These are phyloP conservation scores for Eudasyphora cyanicolor DNA, from an alignment of 2,888 invertebrate species.

Conservation along the genomic window DNA sequence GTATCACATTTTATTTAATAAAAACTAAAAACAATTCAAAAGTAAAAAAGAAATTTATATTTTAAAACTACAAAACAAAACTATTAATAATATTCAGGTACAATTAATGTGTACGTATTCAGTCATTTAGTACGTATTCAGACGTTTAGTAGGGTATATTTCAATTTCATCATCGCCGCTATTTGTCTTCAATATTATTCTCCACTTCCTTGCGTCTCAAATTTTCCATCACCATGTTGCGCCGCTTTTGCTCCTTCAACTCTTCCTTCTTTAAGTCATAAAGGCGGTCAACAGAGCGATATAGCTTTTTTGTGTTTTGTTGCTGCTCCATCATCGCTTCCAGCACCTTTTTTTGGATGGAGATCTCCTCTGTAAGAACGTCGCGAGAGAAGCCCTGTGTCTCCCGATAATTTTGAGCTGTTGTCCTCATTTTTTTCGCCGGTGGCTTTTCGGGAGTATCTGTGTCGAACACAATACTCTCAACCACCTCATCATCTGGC, in stretches of 20 bases:
- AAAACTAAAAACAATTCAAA: too few species aligned
- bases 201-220: constrained; percentile 46
- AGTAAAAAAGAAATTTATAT: too few species aligned
- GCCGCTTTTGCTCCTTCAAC: constrained; percentile 50
- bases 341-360: constrained; percentile 38
- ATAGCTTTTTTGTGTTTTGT: constrained; percentile 41
- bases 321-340: constrained; percentile 42
- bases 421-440: constrained; percentile 28
- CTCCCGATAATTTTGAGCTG: too few species aligned
- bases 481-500: too few species aligned
- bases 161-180: too few species aligned
- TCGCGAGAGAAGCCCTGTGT: not conserved
- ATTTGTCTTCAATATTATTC: too few species aligned
- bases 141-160: constrained; percentile 44
- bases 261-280: constrained; percentile 45
- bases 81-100: too few species aligned
- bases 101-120: too few species aligned
- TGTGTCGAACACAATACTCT: constrained; percentile 18
- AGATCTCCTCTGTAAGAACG: constrained; percentile 23
- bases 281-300: constrained; percentile 35
- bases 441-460: constrained; percentile 30
- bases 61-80: too few species aligned
- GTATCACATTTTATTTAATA: too few species aligned
- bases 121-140: too few species aligned
- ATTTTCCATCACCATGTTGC: too few species aligned